Base-by-base conservation (phyloP, 2,797 vertebrate genomes). In the Sebastes miniatus region DNA sequence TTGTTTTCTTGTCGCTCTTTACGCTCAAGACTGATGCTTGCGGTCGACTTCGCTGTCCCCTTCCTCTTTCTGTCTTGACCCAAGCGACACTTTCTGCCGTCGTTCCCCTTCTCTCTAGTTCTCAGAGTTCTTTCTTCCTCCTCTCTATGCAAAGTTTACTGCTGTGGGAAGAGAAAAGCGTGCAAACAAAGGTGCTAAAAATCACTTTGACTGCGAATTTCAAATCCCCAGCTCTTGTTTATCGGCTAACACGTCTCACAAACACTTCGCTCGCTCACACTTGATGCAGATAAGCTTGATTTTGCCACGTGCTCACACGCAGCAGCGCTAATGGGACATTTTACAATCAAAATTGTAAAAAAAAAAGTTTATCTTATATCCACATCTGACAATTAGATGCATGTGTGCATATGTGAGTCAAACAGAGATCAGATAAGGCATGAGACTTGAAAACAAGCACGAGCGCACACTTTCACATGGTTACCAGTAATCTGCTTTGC, bases 41-140 rank as follows among this genome's bases (percentile, higher is more conserved):
- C 4, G 85, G 87, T 89, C 14, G 10, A 22, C 66, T 61, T 68
- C 2, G 9, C 25, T 47, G 50, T 27, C 70, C 11, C 43, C 87
- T 92, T 91, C 92, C 88, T 89, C 87, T 91, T 93, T 91, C 52
- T 83, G n/a, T 69, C 52, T 20, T 52, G 47, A 73, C 47, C 52
- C 8, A 75, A 24, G 75, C 62, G n/a, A 71, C 71, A 81, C 77
- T 88, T 84, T 85, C 77, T 83, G 72, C 31, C 3, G 1, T 61
- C 4, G 57, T 88, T 87, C 88, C 81, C 87, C 83, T 78, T 87
- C 80, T 84, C 4, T 62, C 20, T 52, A 2, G 29, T 62, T 62
- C 57, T 80, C 71, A 47, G 3, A 71, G 81, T 77, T 86, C 81
- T 76, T 62, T 83, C 73, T 85, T 85, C 82, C 71, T 75, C 58